Evolutionary conservation across 2,888 invertebrate genomes (phyloP), one percentile per base, ranked within the genome.

Genomic region (Boloria euphrosyne): DNA sequence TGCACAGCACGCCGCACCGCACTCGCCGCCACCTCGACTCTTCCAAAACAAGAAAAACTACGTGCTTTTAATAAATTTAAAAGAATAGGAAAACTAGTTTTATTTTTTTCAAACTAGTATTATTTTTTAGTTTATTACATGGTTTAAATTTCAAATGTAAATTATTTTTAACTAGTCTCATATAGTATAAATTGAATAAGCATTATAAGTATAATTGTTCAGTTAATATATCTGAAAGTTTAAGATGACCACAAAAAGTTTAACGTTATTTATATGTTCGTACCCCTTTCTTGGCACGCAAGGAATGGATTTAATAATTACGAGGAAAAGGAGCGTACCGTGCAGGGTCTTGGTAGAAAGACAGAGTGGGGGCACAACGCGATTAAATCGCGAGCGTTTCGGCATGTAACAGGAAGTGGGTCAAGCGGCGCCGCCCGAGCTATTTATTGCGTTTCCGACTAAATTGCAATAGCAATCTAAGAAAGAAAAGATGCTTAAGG

Each of bases 351-450:
- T 74, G 80, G 84, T 83, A 86, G 86, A 86, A 87, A 82, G 83
- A 83, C 80, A 86, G 86, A 84, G 82, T 82, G 86, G 80, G 86
- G 87, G 88, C 80, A 84, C 81, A 82, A 84, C 81, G 82, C 86
- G 90, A 90, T 92, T 87, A 86, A 89, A 91, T 90, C 90, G 89
- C 86, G 84, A 85, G 83, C 89, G 89, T 90, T 90, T 91, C 86
- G 90, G 90, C 87, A 85, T 90, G 89, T 89, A 83, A 82, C 86
- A 87, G 88, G 88, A 90, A 90, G 89, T 90, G 87, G 91, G 91
- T 90, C 90, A 90, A 90, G 88, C 88, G 85, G 85, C 85, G 84
- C 87, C 87, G 80, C 84, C 83, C 83, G 82, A 79, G 85, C 85
- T 90, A 90, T 91, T 90, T 90, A 90, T 90, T 91, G 87, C 86